phyloP scores from a whole-genome alignment of 2,888 invertebrate species.

The Synergus japonicus region DNA sequence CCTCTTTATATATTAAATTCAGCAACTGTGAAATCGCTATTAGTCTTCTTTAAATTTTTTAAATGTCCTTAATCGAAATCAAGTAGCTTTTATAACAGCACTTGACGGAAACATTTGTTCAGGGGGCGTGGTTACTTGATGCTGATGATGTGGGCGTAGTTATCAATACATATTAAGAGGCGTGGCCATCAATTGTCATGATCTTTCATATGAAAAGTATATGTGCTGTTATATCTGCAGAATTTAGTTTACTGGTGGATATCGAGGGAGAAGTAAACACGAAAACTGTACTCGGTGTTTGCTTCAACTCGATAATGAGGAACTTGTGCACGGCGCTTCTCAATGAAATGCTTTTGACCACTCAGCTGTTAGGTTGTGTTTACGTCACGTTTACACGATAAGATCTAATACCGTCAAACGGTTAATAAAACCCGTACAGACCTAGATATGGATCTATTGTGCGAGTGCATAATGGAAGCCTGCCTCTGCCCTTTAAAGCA shows the following conservation, averaged over 20 bases:
- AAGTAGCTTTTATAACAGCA: too few relatives aligned
- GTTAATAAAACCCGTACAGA: constrained; percentile 70
- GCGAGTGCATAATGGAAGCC: constrained; percentile 64
- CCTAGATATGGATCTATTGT: constrained; percentile 71
- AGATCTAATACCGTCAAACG: constrained; percentile 65
- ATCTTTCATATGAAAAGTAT: too few relatives aligned
- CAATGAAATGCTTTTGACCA: constrained; percentile 19
- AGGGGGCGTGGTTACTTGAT: too few relatives aligned
- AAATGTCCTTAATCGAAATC: too few relatives aligned
- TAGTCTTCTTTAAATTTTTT: too few relatives aligned
- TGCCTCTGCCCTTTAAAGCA: constrained; percentile 59
- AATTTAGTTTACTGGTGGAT: not conserved
- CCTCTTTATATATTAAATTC: too few relatives aligned
- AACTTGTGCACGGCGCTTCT: constrained; percentile 7
- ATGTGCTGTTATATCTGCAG: too few relatives aligned
- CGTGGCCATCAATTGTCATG: too few relatives aligned
- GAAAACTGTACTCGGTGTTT: not conserved
- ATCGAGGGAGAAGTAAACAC: not conserved
- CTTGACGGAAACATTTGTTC: too few relatives aligned
- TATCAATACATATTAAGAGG: too few relatives aligned
- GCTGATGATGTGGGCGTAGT: too few relatives aligned
- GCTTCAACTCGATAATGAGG: not conserved
- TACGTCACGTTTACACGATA: constrained; percentile 64
- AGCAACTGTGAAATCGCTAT: too few relatives aligned
- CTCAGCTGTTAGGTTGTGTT: constrained; percentile 53